Conservation (phyloP, 92 coral and sea anemone species). For the Chrysogorgia sp. region DNA sequence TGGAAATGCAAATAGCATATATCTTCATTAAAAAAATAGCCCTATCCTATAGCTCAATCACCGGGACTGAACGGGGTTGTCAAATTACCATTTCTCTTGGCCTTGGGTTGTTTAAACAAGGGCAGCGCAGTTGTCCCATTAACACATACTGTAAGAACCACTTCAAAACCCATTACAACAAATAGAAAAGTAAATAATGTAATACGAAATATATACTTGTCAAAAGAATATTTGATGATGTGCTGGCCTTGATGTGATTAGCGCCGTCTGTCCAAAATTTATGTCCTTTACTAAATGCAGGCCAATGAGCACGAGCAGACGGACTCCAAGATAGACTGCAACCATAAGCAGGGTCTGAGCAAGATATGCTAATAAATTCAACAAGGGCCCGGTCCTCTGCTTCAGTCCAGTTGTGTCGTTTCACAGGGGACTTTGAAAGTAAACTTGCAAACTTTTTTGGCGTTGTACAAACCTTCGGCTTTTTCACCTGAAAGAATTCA, state of each 20-base stretch:
- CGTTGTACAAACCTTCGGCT: slow-evolving; percentile 32
- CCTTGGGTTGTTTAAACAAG: too few relatives aligned
- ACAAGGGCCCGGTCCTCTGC: slow-evolving; percentile 64
- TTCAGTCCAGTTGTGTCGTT: slow-evolving; percentile 53
- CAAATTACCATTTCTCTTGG: too few relatives aligned
- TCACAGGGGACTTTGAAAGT: slow-evolving; percentile 55
- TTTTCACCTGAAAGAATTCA: neutral
- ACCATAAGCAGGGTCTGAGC: slow-evolving; percentile 54
- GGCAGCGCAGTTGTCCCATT: too few relatives aligned
- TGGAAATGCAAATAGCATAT: too few relatives aligned
- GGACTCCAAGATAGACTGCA: too few relatives aligned
- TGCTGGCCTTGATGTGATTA: slow-evolving; percentile 49
- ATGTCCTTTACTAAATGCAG: slow-evolving; percentile 56
- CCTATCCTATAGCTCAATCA: too few relatives aligned
- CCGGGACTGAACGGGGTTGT: too few relatives aligned
- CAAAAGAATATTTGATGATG: slow-evolving; percentile 52
- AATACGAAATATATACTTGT: slow-evolving; percentile 26
- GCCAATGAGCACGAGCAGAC: slow-evolving; percentile 45
- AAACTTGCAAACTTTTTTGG: slow-evolving; percentile 14
- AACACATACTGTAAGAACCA: too few relatives aligned
- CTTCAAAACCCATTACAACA: too few relatives aligned
- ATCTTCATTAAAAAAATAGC: too few relatives aligned
- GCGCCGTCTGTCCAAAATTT: slow-evolving; percentile 67
- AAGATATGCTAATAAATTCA: slow-evolving; percentile 57
- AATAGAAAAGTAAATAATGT: too few relatives aligned